Conservation (phyloP, 1,140 invertebrate genomes). For the Scaptomyza montana region DNA sequence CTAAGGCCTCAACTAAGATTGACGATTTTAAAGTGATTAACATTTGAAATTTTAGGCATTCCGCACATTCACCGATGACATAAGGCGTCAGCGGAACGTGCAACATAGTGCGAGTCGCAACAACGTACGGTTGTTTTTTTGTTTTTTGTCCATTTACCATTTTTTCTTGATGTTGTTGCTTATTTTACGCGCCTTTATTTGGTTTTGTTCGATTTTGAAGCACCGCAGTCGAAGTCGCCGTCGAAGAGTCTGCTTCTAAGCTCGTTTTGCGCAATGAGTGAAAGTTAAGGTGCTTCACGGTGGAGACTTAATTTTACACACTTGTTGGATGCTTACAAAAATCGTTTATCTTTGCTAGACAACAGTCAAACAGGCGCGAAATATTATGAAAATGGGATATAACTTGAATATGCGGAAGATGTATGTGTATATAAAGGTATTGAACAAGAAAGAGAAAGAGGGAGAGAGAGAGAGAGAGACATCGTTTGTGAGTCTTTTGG, state of each 20-base stretch:
- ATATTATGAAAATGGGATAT: background rate
- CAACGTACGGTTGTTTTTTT: background rate
- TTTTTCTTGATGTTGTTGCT: background rate
- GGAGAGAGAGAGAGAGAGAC: too few species aligned
- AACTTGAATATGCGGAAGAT: background rate
- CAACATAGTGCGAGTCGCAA: background rate
- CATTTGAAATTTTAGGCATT: too few species aligned
- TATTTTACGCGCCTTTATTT: background rate
- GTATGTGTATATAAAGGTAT: background rate
- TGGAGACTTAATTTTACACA: background rate
- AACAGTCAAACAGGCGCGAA: background rate
- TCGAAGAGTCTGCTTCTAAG: background rate
- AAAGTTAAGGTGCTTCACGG: constrained; percentile 1
- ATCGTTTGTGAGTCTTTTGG: too few species aligned
- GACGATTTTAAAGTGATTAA: too few species aligned
- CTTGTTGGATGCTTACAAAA: background rate
- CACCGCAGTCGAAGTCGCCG: too few species aligned
- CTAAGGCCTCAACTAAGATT: too few species aligned
- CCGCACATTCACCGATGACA: background rate
- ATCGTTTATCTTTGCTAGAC: constrained; percentile 1
- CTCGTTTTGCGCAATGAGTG: constrained; percentile 2
- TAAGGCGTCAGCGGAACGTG: background rate
- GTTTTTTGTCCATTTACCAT: background rate
- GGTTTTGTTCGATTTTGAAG: background rate
- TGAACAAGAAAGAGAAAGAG: too few species aligned